Conservation (phyloP, 2,888 invertebrate species). For the Trissoscelio sp. region DNA sequence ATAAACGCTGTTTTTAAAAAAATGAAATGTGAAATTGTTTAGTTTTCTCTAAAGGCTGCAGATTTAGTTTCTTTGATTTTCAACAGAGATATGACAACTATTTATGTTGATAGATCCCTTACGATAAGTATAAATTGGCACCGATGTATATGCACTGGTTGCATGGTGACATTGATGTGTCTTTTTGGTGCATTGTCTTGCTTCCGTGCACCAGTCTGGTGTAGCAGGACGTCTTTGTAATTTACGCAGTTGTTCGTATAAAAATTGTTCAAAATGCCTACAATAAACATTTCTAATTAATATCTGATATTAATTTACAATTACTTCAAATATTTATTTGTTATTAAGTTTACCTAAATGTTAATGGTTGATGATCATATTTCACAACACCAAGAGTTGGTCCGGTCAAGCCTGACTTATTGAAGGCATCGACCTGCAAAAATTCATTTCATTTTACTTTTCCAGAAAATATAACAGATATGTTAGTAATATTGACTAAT, state of each 20-base stretch:
- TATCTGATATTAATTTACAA: not conserved
- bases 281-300: not conserved
- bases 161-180: slow-evolving; percentile 96
- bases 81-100: slow-evolving; percentile 34
- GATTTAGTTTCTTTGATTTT: not conserved
- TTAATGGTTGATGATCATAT: slow-evolving; percentile 80
- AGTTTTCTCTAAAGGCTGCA: not conserved
- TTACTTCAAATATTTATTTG: not conserved
- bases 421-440: slow-evolving; percentile 80
- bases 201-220: slow-evolving; percentile 87
- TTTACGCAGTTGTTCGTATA: slow-evolving; percentile 93
- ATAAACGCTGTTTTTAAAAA: too few species aligned
- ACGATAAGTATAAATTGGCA: slow-evolving; percentile 86
- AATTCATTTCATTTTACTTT: slow-evolving; percentile 10
- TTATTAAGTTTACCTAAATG: slow-evolving; percentile 76
- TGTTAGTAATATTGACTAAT: too few species aligned
- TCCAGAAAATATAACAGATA: too few species aligned
- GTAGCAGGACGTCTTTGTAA: slow-evolving; percentile 87
- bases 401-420: slow-evolving; percentile 81
- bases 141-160: slow-evolving; percentile 94
- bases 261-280: slow-evolving; percentile 91
- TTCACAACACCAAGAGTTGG: slow-evolving; percentile 80
- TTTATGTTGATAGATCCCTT: slow-evolving; percentile 63
- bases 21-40: too few species aligned
- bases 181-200: slow-evolving; percentile 92